Conservation (phyloP, 2,888 invertebrate genomes). For the Eurytoma adleriae region DNA sequence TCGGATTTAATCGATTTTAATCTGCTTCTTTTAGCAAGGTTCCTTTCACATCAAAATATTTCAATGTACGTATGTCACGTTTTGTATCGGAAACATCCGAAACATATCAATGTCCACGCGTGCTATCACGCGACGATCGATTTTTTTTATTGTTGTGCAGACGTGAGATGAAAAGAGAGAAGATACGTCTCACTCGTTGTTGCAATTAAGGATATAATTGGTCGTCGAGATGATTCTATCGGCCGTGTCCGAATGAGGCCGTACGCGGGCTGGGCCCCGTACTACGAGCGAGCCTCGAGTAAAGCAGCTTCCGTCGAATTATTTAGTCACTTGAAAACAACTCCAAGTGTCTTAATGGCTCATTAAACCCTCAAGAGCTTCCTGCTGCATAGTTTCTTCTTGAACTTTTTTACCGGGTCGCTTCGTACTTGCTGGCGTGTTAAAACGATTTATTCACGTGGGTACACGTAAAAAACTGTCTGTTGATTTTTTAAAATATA, state of each 20-base stretch:
- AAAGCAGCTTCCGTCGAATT: conserved; percentile 36
- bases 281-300: too few species aligned
- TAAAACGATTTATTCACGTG: conserved; percentile 29
- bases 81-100: too few species aligned
- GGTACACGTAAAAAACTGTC: not conserved
- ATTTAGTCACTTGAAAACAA: conserved; percentile 46
- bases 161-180: too few species aligned
- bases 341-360: conserved; percentile 45
- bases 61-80: too few species aligned
- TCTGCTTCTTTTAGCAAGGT: too few species aligned
- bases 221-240: conserved; percentile 27
- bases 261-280: not conserved
- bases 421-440: conserved; percentile 8
- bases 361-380: conserved; percentile 47
- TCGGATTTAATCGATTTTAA: too few species aligned
- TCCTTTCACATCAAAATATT: too few species aligned
- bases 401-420: not conserved
- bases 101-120: too few species aligned
- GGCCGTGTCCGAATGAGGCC: not conserved
- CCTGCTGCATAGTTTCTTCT: conserved; percentile 29
- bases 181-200: too few species aligned
- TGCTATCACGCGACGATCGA: not conserved
- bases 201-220: conserved; percentile 17
- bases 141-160: not conserved
- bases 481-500: not conserved